Evolutionary conservation across 2,113 vertebrate species (phyloP).

Genomic region (Lathamus discolor): DNA sequence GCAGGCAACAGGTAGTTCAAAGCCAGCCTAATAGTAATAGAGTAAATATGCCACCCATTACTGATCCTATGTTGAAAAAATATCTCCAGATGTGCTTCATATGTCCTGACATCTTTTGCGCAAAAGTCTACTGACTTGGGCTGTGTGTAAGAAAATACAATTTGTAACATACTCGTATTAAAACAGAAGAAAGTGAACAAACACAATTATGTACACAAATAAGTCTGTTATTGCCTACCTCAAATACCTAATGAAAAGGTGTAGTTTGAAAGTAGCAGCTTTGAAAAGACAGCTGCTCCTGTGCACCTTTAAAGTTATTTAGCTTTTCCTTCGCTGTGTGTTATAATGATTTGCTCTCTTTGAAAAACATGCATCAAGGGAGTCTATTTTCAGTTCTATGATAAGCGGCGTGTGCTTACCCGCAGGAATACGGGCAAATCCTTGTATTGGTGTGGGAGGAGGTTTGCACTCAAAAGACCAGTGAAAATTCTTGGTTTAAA

Average conservation of each 20-base stretch:
- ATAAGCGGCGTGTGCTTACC: not conserved
- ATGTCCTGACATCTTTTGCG: not conserved
- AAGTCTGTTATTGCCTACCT: not conserved
- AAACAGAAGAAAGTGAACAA: not conserved
- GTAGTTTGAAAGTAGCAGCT: not conserved
- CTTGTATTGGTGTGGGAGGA: not conserved
- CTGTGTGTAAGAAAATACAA: not conserved
- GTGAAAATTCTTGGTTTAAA: not conserved
- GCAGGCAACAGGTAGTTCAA: not conserved
- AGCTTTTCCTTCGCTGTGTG: slow-evolving; percentile 36
- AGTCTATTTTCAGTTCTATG: slow-evolving; percentile 55
- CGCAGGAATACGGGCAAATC: not conserved
- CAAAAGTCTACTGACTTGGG: not conserved
- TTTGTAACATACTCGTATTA: not conserved
- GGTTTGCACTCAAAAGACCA: not conserved
- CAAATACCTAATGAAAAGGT: not conserved
- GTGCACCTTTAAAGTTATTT: slow-evolving; percentile 28
- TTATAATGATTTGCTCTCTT: slow-evolving; percentile 43
- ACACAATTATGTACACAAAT: not conserved
- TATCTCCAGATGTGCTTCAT: not conserved
- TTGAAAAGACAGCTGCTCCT: slow-evolving; percentile 25
- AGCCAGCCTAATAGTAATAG: not conserved
- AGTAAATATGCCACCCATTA: not conserved
- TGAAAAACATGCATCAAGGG: slow-evolving; percentile 59
- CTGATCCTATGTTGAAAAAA: not conserved